A percentile compares a stretch with the other conserved stretches of the same genome.
phyloP scores from a whole-genome alignment of 1,140 invertebrate genomes.

The Drosophila bocki region DNA sequence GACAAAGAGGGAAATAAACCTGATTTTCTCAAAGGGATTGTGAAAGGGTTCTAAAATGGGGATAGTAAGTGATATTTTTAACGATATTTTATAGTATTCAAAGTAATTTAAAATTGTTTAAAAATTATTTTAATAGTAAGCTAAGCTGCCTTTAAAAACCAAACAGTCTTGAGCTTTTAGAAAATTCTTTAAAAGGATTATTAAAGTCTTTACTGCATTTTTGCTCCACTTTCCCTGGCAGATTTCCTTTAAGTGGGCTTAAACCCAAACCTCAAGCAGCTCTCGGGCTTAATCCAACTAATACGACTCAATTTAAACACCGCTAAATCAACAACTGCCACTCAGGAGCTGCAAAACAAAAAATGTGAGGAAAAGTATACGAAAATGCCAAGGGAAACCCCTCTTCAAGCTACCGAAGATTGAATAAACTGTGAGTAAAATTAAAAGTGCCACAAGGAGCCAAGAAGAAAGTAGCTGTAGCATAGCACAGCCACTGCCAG shows the following conservation, averaged over 20 bases:
- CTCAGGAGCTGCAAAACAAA: conserved; percentile 38
- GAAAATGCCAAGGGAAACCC: conserved; percentile 13
- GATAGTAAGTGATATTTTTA: too few relatives aligned
- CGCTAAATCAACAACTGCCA: conserved; percentile 85
- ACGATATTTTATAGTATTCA: neutral
- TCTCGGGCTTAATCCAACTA: conserved; percentile 74
- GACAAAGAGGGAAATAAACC: conserved; percentile 10
- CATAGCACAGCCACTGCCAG: conserved; percentile 9
- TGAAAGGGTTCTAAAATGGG: neutral
- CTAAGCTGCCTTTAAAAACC: too few relatives aligned
- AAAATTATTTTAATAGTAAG: neutral
- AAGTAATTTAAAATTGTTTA: neutral
- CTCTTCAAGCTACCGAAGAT: conserved; percentile 56
- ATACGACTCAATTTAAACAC: conserved; percentile 83
- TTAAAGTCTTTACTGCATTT: neutral
- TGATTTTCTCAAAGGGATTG: conserved; percentile 14
- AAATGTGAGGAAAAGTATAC: conserved; percentile 10
- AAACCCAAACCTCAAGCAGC: conserved; percentile 56
- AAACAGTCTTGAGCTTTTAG: too few relatives aligned
- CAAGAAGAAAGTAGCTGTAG: conserved; percentile 24
- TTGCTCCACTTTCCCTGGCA: neutral
- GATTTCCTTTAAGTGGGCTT: conserved; percentile 1
- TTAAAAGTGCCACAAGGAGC: conserved; percentile 74
- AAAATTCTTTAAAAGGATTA: too few relatives aligned
- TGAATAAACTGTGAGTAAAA: conserved; percentile 82